These are phyloP conservation scores for Drosophila busckii DNA, from an alignment of 1,140 invertebrate genomes.

Conservation along the genomic window DNA sequence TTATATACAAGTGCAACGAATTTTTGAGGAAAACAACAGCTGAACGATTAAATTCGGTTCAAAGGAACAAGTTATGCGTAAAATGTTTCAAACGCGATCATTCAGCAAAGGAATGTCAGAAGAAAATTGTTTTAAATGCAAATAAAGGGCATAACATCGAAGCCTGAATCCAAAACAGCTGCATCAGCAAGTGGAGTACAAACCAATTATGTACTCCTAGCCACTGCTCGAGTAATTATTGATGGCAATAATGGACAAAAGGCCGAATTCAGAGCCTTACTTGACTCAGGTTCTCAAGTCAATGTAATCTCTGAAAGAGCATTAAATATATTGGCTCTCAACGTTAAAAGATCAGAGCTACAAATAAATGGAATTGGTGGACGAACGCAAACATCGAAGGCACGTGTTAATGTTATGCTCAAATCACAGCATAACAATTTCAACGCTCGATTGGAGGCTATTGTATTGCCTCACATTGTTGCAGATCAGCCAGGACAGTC, in stretches of 20 bases:
- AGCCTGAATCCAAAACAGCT: not conserved
- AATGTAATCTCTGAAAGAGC: too few relatives aligned
- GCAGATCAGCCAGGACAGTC: not conserved
- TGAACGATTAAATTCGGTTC: too few relatives aligned
- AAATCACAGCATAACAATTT: not conserved
- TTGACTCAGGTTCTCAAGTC: too few relatives aligned
- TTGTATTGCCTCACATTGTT: not conserved
- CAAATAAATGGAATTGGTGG: constrained; percentile 3
- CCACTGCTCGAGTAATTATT: not conserved
- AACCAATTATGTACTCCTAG: not conserved
- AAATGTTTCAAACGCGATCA: not conserved
- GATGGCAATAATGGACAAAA: too few relatives aligned
- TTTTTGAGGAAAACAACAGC: too few relatives aligned
- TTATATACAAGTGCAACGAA: too few relatives aligned
- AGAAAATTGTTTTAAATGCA: not conserved
- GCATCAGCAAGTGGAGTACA: not conserved
- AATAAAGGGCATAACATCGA: not conserved
- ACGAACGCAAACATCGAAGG: not conserved
- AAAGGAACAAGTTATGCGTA: too few relatives aligned
- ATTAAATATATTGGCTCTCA: too few relatives aligned
- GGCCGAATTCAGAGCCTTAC: too few relatives aligned
- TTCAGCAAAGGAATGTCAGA: not conserved
- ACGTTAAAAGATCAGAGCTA: not conserved
- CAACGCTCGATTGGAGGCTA: not conserved
- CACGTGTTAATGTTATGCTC: constrained; percentile 2